phyloP scores from a whole-genome alignment of 2,888 invertebrate genomes.

The Tipula confusa region DNA sequence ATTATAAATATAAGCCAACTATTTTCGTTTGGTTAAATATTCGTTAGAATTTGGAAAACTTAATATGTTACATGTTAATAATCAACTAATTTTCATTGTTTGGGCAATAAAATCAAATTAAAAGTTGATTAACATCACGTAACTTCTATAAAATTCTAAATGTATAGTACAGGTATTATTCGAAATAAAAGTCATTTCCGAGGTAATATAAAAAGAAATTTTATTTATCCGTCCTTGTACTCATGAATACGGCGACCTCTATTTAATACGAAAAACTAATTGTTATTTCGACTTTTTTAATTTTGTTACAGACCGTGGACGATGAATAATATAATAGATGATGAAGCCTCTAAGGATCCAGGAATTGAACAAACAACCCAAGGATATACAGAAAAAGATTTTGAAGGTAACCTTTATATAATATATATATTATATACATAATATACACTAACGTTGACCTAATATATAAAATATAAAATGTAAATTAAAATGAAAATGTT shows the following conservation, averaged over 20 bases:
- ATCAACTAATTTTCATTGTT: neutral
- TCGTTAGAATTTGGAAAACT: too few species aligned
- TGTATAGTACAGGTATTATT: too few species aligned
- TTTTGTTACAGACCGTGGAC: constrained; percentile 54
- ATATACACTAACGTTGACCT: neutral
- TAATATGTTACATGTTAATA: neutral
- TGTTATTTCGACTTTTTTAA: constrained; percentile 30
- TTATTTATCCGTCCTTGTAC: too few species aligned
- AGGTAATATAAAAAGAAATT: too few species aligned
- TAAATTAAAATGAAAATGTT: neutral
- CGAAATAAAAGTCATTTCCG: too few species aligned
- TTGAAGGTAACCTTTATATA: constrained; percentile 63
- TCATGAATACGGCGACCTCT: neutral
- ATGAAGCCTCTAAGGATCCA: constrained; percentile 84
- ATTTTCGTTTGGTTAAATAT: too few species aligned
- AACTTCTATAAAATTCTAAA: neutral
- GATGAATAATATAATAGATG: constrained; percentile 57
- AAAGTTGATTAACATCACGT: neutral
- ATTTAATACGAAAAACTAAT: neutral
- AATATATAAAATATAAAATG: too few species aligned
- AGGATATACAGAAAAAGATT: constrained; percentile 82
- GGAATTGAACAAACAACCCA: constrained; percentile 72
- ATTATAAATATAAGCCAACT: too few species aligned
- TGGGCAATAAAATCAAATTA: neutral
- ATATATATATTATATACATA: neutral